Conservation (phyloP, 2,888 invertebrate species). For the Xiphydria camelus region DNA sequence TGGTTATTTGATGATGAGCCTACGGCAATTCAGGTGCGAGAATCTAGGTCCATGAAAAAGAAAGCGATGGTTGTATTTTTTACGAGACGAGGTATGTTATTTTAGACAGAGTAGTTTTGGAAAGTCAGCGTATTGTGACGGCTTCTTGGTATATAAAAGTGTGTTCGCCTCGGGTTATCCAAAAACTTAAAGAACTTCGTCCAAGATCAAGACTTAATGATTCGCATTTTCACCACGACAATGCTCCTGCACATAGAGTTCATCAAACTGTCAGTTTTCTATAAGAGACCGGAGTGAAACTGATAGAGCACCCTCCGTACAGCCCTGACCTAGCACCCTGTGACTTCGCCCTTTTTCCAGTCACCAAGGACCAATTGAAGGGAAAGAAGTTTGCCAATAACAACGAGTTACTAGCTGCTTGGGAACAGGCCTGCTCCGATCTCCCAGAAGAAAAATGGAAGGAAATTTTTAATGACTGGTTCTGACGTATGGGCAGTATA, state of each 20-base stretch:
- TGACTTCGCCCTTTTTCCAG: background rate
- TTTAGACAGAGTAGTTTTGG: too few relatives aligned
- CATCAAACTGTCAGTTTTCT: background rate
- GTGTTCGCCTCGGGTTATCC: background rate
- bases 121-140: too few relatives aligned
- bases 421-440: background rate
- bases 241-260: background rate
- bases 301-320: background rate
- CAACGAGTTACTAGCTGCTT: background rate
- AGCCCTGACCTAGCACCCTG: background rate
- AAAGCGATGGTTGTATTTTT: too few relatives aligned
- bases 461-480: background rate
- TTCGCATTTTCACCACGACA: background rate
- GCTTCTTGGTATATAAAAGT: background rate
- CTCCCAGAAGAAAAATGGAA: background rate
- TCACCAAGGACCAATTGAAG: background rate
- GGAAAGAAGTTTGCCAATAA: background rate
- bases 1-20: too few relatives aligned
- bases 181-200: background rate
- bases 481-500: background rate
- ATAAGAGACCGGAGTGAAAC: background rate
- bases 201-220: background rate
- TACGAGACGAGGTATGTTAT: background rate
- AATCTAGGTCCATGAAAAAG: too few relatives aligned
- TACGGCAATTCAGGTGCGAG: too few relatives aligned